Evolutionary conservation across 2,797 vertebrate genomes (phyloP).

Genomic region (Acipenser oxyrinchus): DNA sequence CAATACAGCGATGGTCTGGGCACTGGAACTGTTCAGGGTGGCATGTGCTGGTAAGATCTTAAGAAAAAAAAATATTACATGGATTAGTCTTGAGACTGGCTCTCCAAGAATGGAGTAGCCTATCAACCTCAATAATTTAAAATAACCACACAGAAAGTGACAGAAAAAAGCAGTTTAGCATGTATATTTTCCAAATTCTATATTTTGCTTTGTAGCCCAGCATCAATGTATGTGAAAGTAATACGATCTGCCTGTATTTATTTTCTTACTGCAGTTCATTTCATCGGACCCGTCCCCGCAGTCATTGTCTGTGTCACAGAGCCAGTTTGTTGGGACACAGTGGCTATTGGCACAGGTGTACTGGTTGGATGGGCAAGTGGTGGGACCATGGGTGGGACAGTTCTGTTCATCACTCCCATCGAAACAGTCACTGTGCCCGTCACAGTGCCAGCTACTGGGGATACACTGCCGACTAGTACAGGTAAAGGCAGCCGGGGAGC

Average conservation of each 20-base stretch:
- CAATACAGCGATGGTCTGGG: conserved; percentile 91
- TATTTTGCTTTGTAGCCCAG: no score
- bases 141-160: no score
- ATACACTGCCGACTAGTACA: conserved; percentile 80
- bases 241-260: no score
- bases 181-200: no score
- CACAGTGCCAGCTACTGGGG: conserved; percentile 78
- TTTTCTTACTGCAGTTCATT: conserved; percentile 74
- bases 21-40: conserved; percentile 83
- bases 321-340: conserved; percentile 81
- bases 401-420: conserved; percentile 83
- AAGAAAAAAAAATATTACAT: no score
- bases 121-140: no score
- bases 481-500: conserved; percentile 77
- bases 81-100: no score
- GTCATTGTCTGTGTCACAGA: conserved; percentile 95
- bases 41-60: conserved; percentile 59
- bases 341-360: conserved; percentile 78
- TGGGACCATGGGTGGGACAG: conserved; percentile 67
- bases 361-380: conserved; percentile 62
- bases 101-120: no score
- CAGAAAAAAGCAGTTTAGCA: no score
- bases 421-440: conserved; percentile 84
- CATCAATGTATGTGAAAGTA: no score
- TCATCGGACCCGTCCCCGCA: conserved; percentile 92